phyloP scores from a whole-genome alignment of 1,140 invertebrate genomes.

The Hestina assimilis region DNA sequence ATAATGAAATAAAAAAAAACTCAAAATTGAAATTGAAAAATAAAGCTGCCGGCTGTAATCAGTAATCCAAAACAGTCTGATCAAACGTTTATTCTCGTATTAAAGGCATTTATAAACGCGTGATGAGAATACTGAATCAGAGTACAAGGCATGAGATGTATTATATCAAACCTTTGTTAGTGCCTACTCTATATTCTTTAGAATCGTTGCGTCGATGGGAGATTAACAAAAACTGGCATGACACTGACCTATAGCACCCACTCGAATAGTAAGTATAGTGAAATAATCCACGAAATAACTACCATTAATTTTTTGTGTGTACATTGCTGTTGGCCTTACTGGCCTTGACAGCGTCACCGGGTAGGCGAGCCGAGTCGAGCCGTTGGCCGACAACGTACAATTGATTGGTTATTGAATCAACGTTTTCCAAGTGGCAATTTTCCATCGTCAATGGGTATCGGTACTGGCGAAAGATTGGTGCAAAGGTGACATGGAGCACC shows the following conservation, averaged over 20 bases:
- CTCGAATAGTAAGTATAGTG: neutral
- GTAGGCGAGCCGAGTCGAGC: too few relatives aligned
- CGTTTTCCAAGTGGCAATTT: too few relatives aligned
- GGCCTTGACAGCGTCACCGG: too few relatives aligned
- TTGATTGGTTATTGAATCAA: too few relatives aligned
- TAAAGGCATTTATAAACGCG: conserved; percentile 28
- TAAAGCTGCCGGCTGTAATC: conserved; percentile 13
- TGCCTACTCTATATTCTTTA: conserved; percentile 29
- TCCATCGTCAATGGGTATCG: too few relatives aligned
- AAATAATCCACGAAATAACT: too few relatives aligned
- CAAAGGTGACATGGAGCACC: too few relatives aligned
- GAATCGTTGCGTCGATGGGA: conserved; percentile 24
- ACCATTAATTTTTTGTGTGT: neutral
- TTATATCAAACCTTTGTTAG: conserved; percentile 8
- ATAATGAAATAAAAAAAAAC: neutral
- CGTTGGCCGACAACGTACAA: too few relatives aligned
- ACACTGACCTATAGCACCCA: conserved; percentile 29
- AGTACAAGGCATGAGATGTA: conserved; percentile 16
- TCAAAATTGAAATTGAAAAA: conserved; percentile 5
- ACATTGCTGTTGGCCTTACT: too few relatives aligned
- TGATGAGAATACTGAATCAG: conserved; percentile 21
- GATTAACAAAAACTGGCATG: conserved; percentile 25
- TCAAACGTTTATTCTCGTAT: conserved; percentile 31
- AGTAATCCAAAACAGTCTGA: conserved; percentile 20
- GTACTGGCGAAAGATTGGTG: too few relatives aligned